Base-by-base conservation (phyloP, 2,888 invertebrate genomes). In the Metellina segmentata region DNA sequence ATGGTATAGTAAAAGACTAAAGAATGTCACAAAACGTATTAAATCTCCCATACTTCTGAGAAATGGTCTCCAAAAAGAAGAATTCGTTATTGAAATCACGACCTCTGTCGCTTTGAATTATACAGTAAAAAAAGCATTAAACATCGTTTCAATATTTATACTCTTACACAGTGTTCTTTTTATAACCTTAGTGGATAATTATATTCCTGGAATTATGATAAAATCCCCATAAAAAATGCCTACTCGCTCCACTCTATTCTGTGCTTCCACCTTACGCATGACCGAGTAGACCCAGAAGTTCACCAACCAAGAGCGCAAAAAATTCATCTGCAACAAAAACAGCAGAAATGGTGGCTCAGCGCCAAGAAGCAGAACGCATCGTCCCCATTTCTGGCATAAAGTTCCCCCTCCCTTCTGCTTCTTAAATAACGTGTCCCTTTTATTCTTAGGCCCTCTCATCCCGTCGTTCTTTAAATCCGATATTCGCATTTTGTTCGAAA, bases 351-450 rank as follows among this genome's bases (percentile, higher is more conserved):
- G 48, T 85, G 85, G 85, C 85, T 53, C 53, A 13, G 7, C 74
- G 85, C 85, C 85, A 85, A 85, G 70, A 85, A 85, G n/a, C 53
- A n/a, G 49, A 51, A 19, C 75, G 34, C 61, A 61, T 61, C 61
- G 16, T 20, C 75, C n/a, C 52, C 74, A 75, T 75, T 85, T 85
- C 53, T 75, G 75, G 13, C 82, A 49, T 71, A 72, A 51, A 85
- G 20, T 75, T 85, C 61, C 74, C 1, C 11, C 61, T 61, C 61
- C 61, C 11, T 61, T 16, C 53, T 19, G n/a, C 85, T 71, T 48
- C 81, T 85, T 85, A 85, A 85, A 85, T 71, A 81, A 85, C 74
- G 53, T 78, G 53, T 61, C 48, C 61, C 16, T 83, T 83, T 83
- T 71, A 51, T 83, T 20, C 72, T n/a, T 74, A 74, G 48, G 85